Percentiles rank a stretch among this genome's conserved stretches.
Conservation (phyloP, 2,888 invertebrate species). For the Folsomia candida region DNA sequence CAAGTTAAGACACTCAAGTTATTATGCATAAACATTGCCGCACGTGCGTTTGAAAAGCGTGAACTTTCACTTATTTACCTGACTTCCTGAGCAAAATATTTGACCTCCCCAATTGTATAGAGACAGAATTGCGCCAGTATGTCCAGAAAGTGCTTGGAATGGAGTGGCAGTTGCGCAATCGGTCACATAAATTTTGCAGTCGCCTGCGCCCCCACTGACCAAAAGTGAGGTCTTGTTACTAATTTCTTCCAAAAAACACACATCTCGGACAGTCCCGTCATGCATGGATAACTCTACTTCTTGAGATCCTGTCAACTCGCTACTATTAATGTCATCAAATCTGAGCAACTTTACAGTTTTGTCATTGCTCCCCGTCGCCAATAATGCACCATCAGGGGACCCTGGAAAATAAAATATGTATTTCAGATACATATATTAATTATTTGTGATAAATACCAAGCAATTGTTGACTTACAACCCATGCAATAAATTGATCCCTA, state of each 20-base stretch:
- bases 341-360: constrained; percentile 95
- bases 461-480: too few relatives aligned
- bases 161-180: constrained; percentile 94
- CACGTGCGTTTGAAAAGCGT: too few relatives aligned
- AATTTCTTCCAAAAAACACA: constrained; percentile 93
- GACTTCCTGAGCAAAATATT: constrained; percentile 94
- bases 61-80: too few relatives aligned
- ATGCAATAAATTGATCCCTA: constrained; percentile 92
- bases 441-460: too few relatives aligned
- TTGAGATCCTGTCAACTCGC: constrained; percentile 61
- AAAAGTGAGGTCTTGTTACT: constrained; percentile 84
- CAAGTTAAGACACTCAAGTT: too few relatives aligned
- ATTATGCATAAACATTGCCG: too few relatives aligned
- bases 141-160: constrained; percentile 85
- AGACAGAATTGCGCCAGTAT: constrained; percentile 89
- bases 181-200: constrained; percentile 96
- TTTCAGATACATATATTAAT: too few relatives aligned
- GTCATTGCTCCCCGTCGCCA: constrained; percentile 98
- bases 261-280: constrained; percentile 94
- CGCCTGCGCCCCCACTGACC: constrained; percentile 96
- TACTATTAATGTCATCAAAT: constrained; percentile 85
- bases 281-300: constrained; percentile 94
- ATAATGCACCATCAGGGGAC: constrained; percentile 91
- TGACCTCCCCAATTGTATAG: constrained; percentile 96
- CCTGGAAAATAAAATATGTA: too few relatives aligned